Evolutionary conservation across 2,888 invertebrate species (phyloP).

Genomic region (Chaitophorus viminalis): DNA sequence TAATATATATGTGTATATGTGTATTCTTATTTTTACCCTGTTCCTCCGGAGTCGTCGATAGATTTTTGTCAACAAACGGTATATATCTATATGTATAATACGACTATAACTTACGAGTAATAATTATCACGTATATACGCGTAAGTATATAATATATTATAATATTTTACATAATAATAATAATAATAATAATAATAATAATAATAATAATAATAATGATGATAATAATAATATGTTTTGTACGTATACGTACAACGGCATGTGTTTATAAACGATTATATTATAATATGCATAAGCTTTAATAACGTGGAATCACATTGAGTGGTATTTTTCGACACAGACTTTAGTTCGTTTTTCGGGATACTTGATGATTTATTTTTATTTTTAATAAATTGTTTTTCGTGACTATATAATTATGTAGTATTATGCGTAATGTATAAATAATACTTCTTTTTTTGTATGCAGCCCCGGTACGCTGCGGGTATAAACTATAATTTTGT

Average conservation of each 20-base stretch:
- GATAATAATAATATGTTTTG: not conserved
- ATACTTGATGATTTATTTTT: not conserved
- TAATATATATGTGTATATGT: not conserved
- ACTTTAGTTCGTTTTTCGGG: not conserved
- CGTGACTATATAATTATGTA: not conserved
- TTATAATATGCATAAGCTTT: not conserved
- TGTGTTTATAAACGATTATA: not conserved
- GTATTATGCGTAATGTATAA: no score
- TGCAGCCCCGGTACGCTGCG: not conserved
- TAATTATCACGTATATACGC: not conserved
- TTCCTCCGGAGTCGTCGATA: conserved; percentile 51
- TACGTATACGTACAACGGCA: not conserved
- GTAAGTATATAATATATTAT: not conserved
- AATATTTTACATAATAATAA: no score
- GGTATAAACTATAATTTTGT: no score
- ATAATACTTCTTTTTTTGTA: no score
- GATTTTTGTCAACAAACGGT: conserved; percentile 29
- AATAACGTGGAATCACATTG: not conserved
- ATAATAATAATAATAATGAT: no score
- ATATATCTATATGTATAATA: no score
- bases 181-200: no score
- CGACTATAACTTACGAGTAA: no score
- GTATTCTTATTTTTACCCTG: conserved; percentile 49
- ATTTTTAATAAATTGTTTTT: not conserved
- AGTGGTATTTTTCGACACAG: conserved; percentile 33